Conservation (phyloP, 2,113 vertebrate species). For the Macquaria australasica region DNA sequence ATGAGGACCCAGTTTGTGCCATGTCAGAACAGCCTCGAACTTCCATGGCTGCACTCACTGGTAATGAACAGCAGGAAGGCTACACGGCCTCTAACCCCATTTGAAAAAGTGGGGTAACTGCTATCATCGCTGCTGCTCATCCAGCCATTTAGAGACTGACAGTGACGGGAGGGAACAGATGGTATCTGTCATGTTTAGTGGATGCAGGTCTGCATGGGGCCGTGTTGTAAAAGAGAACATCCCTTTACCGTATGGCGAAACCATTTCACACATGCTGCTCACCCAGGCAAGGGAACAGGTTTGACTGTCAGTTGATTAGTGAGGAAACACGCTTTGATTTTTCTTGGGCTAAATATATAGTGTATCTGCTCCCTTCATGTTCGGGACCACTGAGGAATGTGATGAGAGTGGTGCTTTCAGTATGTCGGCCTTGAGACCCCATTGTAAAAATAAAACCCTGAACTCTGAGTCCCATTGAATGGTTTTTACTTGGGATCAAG, state of each 20-base stretch:
- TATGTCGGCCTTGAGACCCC: constrained; percentile 26
- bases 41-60: constrained; percentile 1
- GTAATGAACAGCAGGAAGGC: constrained; percentile 38
- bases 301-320: constrained; percentile 19
- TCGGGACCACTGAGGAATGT: constrained; percentile 57
- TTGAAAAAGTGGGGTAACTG: constrained; percentile 8
- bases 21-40: constrained; percentile 11
- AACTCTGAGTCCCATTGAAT: constrained; percentile 29
- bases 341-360: constrained; percentile 29
- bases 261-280: constrained; percentile 45
- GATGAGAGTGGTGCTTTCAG: constrained; percentile 41
- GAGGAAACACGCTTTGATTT: neutral
- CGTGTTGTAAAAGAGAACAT: constrained; percentile 38
- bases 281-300: neutral
- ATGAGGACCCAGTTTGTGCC: constrained; percentile 35
- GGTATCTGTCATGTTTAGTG: constrained; percentile 29
- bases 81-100: neutral
- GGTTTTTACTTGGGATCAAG: constrained; percentile 55
- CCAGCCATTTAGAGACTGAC: constrained; percentile 24
- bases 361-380: constrained; percentile 32
- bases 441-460: constrained; percentile 72
- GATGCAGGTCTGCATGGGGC: constrained; percentile 22
- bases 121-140: constrained; percentile 17
- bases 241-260: constrained; percentile 27
- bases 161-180: constrained; percentile 47